Percentiles rank a stretch among this genome's conserved stretches.
Conservation (phyloP, 1,140 invertebrate species). For the Choristoneura fumiferana region DNA sequence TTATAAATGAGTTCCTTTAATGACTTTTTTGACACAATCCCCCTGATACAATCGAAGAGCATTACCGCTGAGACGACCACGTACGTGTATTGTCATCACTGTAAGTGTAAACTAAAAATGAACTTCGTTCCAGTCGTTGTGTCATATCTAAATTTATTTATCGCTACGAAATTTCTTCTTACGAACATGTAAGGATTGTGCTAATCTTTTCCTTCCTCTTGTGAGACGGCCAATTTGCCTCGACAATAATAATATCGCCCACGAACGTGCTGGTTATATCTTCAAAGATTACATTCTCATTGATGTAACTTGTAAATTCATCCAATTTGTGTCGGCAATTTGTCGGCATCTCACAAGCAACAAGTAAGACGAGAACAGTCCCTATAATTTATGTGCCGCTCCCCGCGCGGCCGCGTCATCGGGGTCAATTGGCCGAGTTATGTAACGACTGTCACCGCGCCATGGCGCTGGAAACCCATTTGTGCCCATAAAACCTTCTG, state of each 20-base stretch:
- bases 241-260: too few species aligned
- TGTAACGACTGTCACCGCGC: conserved; percentile 28
- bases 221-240: too few species aligned
- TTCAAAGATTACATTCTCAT: not conserved
- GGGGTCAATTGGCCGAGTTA: conserved; percentile 46
- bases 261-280: too few species aligned
- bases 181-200: not conserved
- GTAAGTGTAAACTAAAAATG: not conserved
- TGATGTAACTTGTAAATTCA: conserved; percentile 2
- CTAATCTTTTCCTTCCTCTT: not conserved
- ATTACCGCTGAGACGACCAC: too few species aligned
- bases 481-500: not conserved
- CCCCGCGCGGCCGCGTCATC: conserved; percentile 39
- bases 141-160: conserved; percentile 3
- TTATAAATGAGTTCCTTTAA: too few species aligned
- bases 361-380: not conserved
- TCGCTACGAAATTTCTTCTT: not conserved
- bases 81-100: too few species aligned
- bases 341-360: conserved; percentile 7
- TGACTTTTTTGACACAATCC: too few species aligned
- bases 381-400: conserved; percentile 17
- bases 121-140: not conserved
- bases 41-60: too few species aligned
- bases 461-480: not conserved
- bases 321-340: conserved; percentile 14